phyloP scores from a whole-genome alignment of 2,797 vertebrate genomes.

The Iguana delicatissima region DNA sequence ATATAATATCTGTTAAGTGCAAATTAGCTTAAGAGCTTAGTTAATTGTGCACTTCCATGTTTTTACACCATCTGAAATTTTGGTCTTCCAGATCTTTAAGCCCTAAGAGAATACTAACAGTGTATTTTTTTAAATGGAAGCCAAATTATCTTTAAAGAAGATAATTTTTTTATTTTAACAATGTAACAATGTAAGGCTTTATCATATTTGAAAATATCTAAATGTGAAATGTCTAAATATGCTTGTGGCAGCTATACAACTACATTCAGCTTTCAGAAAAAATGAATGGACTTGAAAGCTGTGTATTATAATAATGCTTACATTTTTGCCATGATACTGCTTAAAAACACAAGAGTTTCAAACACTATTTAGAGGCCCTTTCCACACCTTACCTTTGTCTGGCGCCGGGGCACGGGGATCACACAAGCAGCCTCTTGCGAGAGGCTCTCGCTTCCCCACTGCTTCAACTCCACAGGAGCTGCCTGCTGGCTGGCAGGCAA shows the following conservation, averaged over 20 bases:
- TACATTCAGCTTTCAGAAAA: no score
- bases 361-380: neutral
- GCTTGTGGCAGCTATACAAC: neutral
- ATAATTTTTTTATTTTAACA: neutral
- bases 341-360: neutral
- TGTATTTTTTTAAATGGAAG: neutral
- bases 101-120: neutral
- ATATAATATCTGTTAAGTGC: conserved; percentile 14
- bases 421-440: no score
- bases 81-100: neutral
- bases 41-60: neutral
- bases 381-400: no score
- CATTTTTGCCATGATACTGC: conserved; percentile 19
- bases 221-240: neutral
- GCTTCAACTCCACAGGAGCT: no score
- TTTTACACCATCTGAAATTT: neutral
- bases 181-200: neutral
- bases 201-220: neutral
- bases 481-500: no score
- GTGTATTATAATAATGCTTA: conserved; percentile 10
- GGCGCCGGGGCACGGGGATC: no score
- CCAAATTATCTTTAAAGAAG: neutral
- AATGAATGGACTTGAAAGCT: neutral
- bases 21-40: conserved; percentile 11
- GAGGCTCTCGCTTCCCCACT: no score